Base-by-base conservation (phyloP, 1,140 invertebrate genomes). In the Atta texana region DNA sequence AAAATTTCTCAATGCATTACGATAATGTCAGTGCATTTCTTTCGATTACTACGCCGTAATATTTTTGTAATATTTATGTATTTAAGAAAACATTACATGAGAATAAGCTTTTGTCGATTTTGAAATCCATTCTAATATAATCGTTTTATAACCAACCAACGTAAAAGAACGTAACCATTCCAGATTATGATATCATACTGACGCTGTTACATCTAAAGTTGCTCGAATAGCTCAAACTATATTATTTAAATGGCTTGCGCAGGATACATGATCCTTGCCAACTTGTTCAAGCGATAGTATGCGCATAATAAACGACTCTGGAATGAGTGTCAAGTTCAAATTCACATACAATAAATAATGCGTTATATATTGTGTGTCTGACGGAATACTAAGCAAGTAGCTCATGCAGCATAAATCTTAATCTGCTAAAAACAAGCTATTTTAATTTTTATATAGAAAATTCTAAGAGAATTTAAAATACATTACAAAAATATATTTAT, bases 291-390 rank as follows among this genome's bases (percentile, higher is more conserved):
- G 80, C 34, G 78, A 77, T 71, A 63, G 55, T 55, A 55, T 59
- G 68, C 24, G 28, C 28, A 59, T 89, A 86, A 53, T 51, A 51
- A 51, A 24, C 55, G 55, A 49, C 10, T 10, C 31, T 39, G 61
- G 39, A 87, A 90, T 71, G 51, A 81, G 86, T 90, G 88, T 78
- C 89, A 90, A 90, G 89, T 90, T 90, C 87, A 90, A 64, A 85
- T 84, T 76, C 66, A 55, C 55, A 39, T 87, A 85, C 68, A 72
- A 82, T 86, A 86, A 88, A 88, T 82, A 86, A 66, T 34, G 12
- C 12, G 55, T 24, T 34, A 31, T 61, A 84, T 39, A 87, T 44
- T 76, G 28, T 31, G 12, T 12, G 8, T 55, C 76, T 24, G 61
- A 69, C 74, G 31, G 51, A 51, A 68, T 34, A n/a, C 24, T 31